These are phyloP conservation scores for Campoletis sonorensis DNA, from an alignment of 1,140 invertebrate genomes.

Conservation along the genomic window DNA sequence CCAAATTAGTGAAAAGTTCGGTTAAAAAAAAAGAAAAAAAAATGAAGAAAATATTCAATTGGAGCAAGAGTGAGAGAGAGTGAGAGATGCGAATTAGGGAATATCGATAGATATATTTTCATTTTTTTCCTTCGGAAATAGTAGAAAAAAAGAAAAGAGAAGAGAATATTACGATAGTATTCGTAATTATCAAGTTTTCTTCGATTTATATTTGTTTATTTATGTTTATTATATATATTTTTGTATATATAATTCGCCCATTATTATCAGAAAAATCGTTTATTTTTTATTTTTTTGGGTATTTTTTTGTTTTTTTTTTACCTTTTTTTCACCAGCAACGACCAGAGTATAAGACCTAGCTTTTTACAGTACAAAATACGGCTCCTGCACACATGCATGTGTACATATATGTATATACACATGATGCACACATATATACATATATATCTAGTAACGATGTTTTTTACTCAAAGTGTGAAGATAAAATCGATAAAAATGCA, in stretches of 20 bases:
- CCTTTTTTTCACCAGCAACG: conserved; percentile 75
- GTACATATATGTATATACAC: conserved; percentile 56
- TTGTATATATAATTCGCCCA: conserved; percentile 42
- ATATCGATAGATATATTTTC: not conserved
- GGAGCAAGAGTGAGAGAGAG: no score
- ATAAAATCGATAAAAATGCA: conserved; percentile 56
- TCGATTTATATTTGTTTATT: not conserved
- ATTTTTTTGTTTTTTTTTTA: no score
- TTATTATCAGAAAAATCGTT: conserved; percentile 54
- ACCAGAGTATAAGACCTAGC: conserved; percentile 74
- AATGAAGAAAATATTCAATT: no score
- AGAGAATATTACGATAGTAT: not conserved
- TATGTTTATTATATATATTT: not conserved
- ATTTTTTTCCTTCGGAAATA: no score
- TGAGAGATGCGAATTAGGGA: no score
- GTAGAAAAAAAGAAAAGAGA: no score
- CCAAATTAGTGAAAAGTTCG: not conserved
- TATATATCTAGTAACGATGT: conserved; percentile 68
- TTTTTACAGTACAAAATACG: conserved; percentile 76
- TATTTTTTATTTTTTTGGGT: no score
- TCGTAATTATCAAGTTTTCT: not conserved
- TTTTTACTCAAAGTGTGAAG: conserved; percentile 69
- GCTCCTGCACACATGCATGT: conserved; percentile 66
- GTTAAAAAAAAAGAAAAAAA: not conserved
- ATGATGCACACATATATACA: conserved; percentile 64